Conservation (phyloP, 2,888 invertebrate genomes). For the Ochropleura leucogaster region DNA sequence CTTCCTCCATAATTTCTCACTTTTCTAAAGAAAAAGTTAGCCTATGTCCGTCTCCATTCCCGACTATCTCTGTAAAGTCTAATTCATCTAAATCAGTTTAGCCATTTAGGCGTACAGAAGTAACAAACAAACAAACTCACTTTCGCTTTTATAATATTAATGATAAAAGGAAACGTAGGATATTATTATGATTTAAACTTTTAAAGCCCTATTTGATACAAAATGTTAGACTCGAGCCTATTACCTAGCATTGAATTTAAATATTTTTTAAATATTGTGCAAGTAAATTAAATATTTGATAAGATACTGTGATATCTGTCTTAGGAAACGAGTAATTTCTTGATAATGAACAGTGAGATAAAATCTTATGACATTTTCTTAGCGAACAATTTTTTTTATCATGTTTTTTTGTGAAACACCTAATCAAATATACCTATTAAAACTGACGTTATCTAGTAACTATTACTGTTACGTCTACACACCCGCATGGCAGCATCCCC, state of each 20-base stretch:
- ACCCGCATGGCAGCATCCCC: constrained; percentile 15
- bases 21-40: too few relatives aligned
- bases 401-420: constrained; percentile 37
- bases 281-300: constrained; percentile 35
- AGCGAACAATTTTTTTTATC: constrained; percentile 11
- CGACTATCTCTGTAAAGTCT: too few relatives aligned
- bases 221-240: background rate
- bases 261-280: constrained; percentile 6
- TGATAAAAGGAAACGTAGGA: too few relatives aligned
- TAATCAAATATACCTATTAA: constrained; percentile 15
- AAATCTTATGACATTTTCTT: constrained; percentile 41
- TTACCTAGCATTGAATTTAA: background rate
- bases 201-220: background rate
- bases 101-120: too few relatives aligned
- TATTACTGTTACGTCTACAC: constrained; percentile 10
- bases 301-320: constrained; percentile 38
- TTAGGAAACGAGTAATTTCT: constrained; percentile 42
- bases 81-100: too few relatives aligned
- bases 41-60: too few relatives aligned
- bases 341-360: constrained; percentile 37
- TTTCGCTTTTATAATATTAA: too few relatives aligned
- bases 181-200: background rate
- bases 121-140: too few relatives aligned
- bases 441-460: constrained; percentile 23
- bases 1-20: too few relatives aligned